These are phyloP conservation scores for Rhadina sibilatrix DNA, from an alignment of 2,113 vertebrate genomes.

Conservation along the genomic window DNA sequence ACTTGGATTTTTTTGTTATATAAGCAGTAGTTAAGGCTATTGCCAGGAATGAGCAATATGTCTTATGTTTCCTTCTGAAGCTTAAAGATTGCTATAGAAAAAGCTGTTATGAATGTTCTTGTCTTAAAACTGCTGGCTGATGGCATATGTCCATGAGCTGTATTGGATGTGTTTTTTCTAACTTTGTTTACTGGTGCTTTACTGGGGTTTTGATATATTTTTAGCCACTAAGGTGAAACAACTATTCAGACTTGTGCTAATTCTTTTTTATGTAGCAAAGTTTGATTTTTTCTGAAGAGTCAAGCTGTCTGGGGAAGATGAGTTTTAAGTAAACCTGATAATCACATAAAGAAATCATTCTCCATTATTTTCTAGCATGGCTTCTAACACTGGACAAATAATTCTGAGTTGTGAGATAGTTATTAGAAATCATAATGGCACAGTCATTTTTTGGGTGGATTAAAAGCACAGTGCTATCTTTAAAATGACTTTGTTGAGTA, in stretches of 20 bases:
- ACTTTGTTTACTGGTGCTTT: not conserved
- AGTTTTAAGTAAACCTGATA: not conserved
- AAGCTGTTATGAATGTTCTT: not conserved
- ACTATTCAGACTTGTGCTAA: not conserved
- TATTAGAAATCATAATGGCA: not conserved
- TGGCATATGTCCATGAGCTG: not conserved
- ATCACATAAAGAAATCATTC: not conserved
- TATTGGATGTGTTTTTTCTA: not conserved
- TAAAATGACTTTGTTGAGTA: not conserved
- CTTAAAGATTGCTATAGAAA: not conserved
- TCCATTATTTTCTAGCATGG: not conserved
- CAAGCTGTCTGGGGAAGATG: not conserved
- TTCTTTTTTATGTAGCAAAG: not conserved
- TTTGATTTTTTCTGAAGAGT: not conserved
- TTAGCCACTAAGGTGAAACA: not conserved
- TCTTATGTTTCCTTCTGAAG: not conserved
- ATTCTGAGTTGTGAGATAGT: not conserved
- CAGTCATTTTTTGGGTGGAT: not conserved
- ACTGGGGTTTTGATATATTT: not conserved
- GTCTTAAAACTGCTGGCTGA: not conserved
- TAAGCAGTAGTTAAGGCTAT: slow-evolving; percentile 12
- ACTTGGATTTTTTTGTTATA: slow-evolving; percentile 8
- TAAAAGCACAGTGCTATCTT: not conserved
- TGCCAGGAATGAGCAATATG: not conserved
- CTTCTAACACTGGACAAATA: not conserved